These are phyloP conservation scores for Quiscalus mexicanus DNA, from an alignment of 2,113 vertebrate species.

Conservation along the genomic window DNA sequence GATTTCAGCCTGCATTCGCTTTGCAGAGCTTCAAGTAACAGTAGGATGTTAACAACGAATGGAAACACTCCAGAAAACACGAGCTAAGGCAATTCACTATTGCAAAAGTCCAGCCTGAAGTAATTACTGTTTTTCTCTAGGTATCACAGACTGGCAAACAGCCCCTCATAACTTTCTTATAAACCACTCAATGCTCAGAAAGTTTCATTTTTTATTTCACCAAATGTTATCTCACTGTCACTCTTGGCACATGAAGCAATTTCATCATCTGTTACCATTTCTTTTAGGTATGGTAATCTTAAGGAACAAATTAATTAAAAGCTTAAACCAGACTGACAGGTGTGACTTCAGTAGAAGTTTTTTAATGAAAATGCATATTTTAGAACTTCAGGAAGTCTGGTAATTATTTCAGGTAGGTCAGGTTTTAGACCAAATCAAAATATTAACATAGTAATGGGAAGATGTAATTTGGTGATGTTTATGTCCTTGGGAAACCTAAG, in stretches of 20 bases:
- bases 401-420: slow-evolving; percentile 20
- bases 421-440: background rate
- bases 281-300: slow-evolving; percentile 1
- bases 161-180: background rate
- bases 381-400: background rate
- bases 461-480: background rate
- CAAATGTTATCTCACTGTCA: background rate
- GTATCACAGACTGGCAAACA: background rate
- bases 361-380: slow-evolving; percentile 1
- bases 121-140: background rate
- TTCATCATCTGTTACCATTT: background rate
- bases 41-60: background rate
- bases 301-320: slow-evolving; percentile 43
- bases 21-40: background rate
- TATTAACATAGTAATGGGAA: background rate
- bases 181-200: background rate
- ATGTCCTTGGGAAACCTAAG: background rate
- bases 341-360: background rate
- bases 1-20: background rate
- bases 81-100: background rate
- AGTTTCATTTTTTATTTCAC: background rate
- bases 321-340: slow-evolving; percentile 24
- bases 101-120: background rate
- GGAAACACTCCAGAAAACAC: background rate
- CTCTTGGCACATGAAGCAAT: background rate